A percentile compares a stretch with the other conserved stretches of the same genome.
phyloP scores from a whole-genome alignment of 2,113 vertebrate species.

The Sebastes schlegelii region DNA sequence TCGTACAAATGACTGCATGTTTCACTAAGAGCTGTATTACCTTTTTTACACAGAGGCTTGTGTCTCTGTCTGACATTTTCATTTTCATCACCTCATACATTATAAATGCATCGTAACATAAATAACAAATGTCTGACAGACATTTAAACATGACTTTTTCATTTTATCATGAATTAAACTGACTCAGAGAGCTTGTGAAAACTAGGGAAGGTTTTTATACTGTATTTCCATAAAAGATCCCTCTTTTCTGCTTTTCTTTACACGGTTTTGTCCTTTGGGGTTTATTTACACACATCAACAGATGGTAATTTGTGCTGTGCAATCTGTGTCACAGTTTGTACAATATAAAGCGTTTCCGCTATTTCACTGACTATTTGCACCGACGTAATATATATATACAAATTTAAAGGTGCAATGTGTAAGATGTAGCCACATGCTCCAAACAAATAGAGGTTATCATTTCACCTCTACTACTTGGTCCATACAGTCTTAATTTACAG shows the following conservation, averaged over 20 bases:
- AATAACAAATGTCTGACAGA: conserved; percentile 74
- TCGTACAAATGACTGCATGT: conserved; percentile 40
- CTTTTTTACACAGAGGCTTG: conserved; percentile 38
- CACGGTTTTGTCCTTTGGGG: conserved; percentile 9
- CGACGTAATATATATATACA: neutral
- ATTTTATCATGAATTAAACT: conserved; percentile 49
- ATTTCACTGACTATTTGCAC: neutral
- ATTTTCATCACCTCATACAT: conserved; percentile 77
- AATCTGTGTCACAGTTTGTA: conserved; percentile 19
- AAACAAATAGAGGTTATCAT: no score
- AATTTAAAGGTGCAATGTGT: no score
- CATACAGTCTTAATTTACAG: neutral
- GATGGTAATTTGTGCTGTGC: conserved; percentile 20
- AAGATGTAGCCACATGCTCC: neutral
- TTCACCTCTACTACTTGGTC: neutral
- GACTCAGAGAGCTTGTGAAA: conserved; percentile 25
- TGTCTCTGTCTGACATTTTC: conserved; percentile 75
- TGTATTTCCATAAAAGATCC: neutral
- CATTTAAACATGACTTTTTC: conserved; percentile 69
- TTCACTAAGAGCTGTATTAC: conserved; percentile 47
- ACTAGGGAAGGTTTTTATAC: neutral
- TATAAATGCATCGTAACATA: conserved; percentile 74
- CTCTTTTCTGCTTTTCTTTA: neutral
- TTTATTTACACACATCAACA: conserved; percentile 22
- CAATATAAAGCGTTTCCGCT: neutral